A percentile compares a stretch with the other conserved stretches of the same genome.
Evolutionary conservation across 1,140 invertebrate species (phyloP).

Genomic region (Leptoteleia sp.): DNA sequence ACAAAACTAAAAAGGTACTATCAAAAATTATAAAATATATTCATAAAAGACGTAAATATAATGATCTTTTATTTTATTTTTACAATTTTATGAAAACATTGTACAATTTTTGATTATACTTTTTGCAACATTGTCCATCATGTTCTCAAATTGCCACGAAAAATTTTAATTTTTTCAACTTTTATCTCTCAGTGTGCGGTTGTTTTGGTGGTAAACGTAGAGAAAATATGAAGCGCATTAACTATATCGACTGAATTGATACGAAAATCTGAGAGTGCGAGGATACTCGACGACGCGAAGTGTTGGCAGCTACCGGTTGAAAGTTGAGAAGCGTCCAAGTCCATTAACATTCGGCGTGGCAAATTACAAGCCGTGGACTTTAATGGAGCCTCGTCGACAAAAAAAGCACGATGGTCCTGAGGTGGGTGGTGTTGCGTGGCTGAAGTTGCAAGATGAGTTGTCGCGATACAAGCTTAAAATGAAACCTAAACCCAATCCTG

Average conservation of each 20-base stretch:
- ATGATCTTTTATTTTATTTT: too few species aligned
- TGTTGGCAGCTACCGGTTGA: constrained; percentile 42
- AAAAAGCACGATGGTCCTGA: constrained; percentile 62
- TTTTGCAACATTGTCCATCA: too few species aligned
- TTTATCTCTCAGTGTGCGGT: too few species aligned
- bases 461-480: constrained; percentile 53
- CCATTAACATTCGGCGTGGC: constrained; percentile 81
- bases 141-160: too few species aligned
- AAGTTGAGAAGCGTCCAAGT: constrained; percentile 61
- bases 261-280: constrained; percentile 2
- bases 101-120: too few species aligned
- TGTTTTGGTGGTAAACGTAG: too few species aligned
- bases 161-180: too few species aligned
- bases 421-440: constrained; percentile 55
- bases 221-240: too few species aligned
- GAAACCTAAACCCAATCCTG: constrained; percentile 52
- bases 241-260: constrained; percentile 40
- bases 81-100: too few species aligned
- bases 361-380: constrained; percentile 80
- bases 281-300: constrained; percentile 15
- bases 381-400: constrained; percentile 74
- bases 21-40: too few species aligned
- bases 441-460: constrained; percentile 63
- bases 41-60: too few species aligned
- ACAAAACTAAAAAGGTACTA: too few species aligned